Evolutionary conservation across 2,888 invertebrate genomes (phyloP), one percentile per base, ranked within the genome.

Genomic region (Norana najaformis): DNA sequence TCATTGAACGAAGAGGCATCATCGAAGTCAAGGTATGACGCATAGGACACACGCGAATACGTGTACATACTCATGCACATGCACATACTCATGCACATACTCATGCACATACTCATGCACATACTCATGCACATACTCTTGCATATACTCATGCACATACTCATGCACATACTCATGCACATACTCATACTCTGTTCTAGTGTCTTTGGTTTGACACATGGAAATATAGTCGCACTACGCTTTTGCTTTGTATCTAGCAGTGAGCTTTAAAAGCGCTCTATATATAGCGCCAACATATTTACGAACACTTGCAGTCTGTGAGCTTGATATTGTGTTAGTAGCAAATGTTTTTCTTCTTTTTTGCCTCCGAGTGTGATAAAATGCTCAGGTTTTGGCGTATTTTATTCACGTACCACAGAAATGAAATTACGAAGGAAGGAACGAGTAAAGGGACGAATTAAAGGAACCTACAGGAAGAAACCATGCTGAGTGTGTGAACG

Each of bases 1-100:
- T 69, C 8, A 90, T 91, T 18, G 91, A 92, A 89, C 47, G 88
- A 89, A 88, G 92, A 89, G 92, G 91, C 30, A n/a, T 91, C 88
- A 88, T 91, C 35, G 91, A 90, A 37, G 88, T 91, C 35, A 91
- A 90, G 91, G 91, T 91, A 53, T 5, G n/a, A n/a, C n/a, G n/a
- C n/a, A 88, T 89, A 4, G 20, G 36, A 30, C 38, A 30, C 13
- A 47, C 14, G 0, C 1, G 20, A 36, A 23, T 82, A n/a, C 0
- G 20, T 35, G 20, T 5, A 4, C 23, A 83, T 88, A 30, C 38
- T 53, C 1, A 90, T 82, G 89, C 6, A 13, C n/a, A 47, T 47
- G 47, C 11, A 30, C 13, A 39, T 88, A 20, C 18, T 36, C 14
- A 37, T 36, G n/a, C 18, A 18, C 36, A 36, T 88, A n/a, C 14